phyloP scores from a whole-genome alignment of 2,888 invertebrate species.

The Yponomeuta sedellus region DNA sequence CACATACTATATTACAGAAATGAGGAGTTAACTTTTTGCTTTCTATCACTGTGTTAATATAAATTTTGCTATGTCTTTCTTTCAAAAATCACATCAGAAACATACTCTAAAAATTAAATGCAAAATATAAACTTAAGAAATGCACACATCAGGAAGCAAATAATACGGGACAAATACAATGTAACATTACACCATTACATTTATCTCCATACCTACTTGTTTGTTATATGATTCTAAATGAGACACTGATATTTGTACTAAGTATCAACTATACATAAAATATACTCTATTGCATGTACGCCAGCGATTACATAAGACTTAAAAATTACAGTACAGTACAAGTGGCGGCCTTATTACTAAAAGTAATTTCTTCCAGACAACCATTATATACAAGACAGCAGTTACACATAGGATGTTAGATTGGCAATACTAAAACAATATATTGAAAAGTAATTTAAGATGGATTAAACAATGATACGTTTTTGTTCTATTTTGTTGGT shows the following conservation, averaged over 20 bases:
- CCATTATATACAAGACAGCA: neutral
- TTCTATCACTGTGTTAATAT: neutral
- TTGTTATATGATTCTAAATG: neutral
- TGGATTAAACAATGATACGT: neutral
- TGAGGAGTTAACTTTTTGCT: neutral
- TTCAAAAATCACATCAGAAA: neutral
- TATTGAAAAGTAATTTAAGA: neutral
- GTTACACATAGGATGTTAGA: neutral
- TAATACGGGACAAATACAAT: neutral
- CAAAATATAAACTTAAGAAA: neutral
- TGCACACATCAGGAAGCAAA: neutral
- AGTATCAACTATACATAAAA: neutral
- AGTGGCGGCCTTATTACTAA: too few species aligned
- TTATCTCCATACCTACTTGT: neutral
- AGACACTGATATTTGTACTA: constrained; percentile 3
- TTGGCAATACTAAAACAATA: neutral
- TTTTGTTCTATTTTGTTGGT: constrained; percentile 1
- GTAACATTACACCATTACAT: neutral
- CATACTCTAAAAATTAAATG: neutral
- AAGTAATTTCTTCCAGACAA: too few species aligned
- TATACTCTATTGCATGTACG: too few species aligned
- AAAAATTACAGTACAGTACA: too few species aligned
- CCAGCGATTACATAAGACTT: too few species aligned
- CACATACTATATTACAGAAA: neutral
- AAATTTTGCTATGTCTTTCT: neutral